Conservation (phyloP, 2,113 vertebrate species). For the Cathartes aura region DNA sequence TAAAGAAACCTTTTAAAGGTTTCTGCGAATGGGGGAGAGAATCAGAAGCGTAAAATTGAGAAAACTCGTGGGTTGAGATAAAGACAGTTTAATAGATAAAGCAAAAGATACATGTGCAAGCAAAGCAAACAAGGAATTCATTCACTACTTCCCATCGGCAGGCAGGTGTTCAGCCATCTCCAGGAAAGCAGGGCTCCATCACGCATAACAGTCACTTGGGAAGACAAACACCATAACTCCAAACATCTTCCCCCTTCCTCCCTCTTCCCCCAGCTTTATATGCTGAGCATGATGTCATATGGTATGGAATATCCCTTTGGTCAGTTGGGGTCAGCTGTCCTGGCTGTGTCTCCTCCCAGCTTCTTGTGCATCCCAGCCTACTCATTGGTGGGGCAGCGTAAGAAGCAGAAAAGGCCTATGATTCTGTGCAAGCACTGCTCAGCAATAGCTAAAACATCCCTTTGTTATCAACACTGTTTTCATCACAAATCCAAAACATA, state of each 20-base stretch:
- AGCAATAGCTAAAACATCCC: not conserved
- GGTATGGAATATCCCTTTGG: not conserved
- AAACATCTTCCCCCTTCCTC: fast-evolving
- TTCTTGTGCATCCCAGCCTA: not conserved
- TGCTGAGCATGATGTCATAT: fast-evolving
- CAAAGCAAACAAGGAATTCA: not conserved
- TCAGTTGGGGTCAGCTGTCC: not conserved
- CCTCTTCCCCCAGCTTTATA: not conserved
- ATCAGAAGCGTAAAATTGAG: not conserved
- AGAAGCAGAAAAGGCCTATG: not conserved
- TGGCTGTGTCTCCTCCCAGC: not conserved
- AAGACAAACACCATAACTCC: not conserved
- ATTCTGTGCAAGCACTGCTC: not conserved
- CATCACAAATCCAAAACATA: not conserved
- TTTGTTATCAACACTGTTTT: not conserved
- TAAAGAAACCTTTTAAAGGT: no score
- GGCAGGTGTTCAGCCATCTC: not conserved
- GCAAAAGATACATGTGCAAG: fast-evolving
- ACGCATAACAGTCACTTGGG: fast-evolving
- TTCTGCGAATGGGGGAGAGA: not conserved
- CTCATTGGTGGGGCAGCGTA: fast-evolving
- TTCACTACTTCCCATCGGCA: fast-evolving
- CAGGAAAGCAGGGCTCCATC: not conserved
- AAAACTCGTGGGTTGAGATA: not conserved
- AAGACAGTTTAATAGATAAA: not conserved